Evolutionary conservation across 1,140 invertebrate species (phyloP), one percentile per base, ranked within the genome.

Genomic region (Drosophila mayri): DNA sequence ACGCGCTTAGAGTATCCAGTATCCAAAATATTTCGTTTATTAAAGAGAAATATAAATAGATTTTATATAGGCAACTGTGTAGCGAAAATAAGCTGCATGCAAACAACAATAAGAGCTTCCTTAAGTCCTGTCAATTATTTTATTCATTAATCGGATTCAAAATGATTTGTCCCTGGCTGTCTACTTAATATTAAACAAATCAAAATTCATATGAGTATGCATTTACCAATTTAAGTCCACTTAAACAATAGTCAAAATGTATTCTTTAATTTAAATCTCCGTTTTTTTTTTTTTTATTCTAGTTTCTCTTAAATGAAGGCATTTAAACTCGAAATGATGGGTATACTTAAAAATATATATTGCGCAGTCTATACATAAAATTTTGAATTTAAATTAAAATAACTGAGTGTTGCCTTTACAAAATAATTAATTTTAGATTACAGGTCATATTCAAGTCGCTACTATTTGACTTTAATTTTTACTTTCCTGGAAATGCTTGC

Each of bases 401-500:
- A 32, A 22, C 20, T 11, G n/a, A 10, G 6, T 28, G 8, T 4
- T 9, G 3, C 20, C 20, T 0, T 3, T 6, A 14, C 4, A 3
- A 25, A 1, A 22, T n/a, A 44, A 25, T 60, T 25, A 5, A 5
- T 9, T 5, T 55, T 16, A 16, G 35, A 37, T 18, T 40, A 18
- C 46, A 63, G 66, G 32, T 52, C 32, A 70, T 18, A 7, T 1
- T 9, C 12, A 16, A 38, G 66, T 70, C 66, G 22, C n/a, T 11
- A 68, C 37, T 10, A 9, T 22, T 20, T 32, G 14, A 22, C 28
- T 50, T 25, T 9, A 60, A 55, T 58, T 76, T 76, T 76, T 47
- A 44, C 25, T 76, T 20, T 52, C 67, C 22, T 60, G 55, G 38
- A 73, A 73, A 73, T 73, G 70, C 50, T 78, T 78, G 65, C 65